Percentiles rank a stretch among this genome's conserved stretches.
Conservation (phyloP, 2,797 vertebrate genomes). For the Graptemys geographica region DNA sequence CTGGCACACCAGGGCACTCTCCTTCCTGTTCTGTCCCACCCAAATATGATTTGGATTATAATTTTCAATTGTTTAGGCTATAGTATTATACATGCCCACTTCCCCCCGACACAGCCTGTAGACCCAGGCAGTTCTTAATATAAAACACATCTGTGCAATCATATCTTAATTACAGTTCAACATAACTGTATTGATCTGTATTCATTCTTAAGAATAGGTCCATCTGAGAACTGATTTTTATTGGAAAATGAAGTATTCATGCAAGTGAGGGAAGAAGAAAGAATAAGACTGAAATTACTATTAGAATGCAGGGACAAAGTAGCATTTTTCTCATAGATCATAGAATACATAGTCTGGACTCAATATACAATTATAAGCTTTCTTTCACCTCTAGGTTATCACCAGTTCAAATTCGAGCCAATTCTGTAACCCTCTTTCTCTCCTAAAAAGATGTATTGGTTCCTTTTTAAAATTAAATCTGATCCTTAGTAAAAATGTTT, state of each 20-base stretch:
- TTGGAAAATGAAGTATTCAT: background rate
- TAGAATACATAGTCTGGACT: background rate
- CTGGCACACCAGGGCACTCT: conserved; percentile 18
- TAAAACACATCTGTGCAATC: conserved; percentile 8
- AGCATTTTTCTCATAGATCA: background rate
- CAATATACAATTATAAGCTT: background rate
- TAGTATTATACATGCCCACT: background rate
- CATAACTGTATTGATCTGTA: background rate
- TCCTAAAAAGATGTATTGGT: background rate
- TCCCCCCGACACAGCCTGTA: conserved; percentile 38
- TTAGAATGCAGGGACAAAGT: background rate
- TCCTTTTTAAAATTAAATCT: background rate
- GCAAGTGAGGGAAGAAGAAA: fast-evolving
- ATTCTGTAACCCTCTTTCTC: background rate
- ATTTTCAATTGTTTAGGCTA: conserved; percentile 21
- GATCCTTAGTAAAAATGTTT: background rate
- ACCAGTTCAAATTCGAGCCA: background rate
- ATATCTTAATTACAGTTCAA: conserved; percentile 19
- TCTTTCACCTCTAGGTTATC: background rate
- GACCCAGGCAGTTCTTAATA: background rate
- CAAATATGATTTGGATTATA: background rate
- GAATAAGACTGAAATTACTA: background rate
- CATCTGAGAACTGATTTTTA: background rate
- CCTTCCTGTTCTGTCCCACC: conserved; percentile 58
- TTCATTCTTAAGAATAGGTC: background rate